Evolutionary conservation across 2,888 invertebrate species (phyloP).

Genomic region (Dryomyza anilis): DNA sequence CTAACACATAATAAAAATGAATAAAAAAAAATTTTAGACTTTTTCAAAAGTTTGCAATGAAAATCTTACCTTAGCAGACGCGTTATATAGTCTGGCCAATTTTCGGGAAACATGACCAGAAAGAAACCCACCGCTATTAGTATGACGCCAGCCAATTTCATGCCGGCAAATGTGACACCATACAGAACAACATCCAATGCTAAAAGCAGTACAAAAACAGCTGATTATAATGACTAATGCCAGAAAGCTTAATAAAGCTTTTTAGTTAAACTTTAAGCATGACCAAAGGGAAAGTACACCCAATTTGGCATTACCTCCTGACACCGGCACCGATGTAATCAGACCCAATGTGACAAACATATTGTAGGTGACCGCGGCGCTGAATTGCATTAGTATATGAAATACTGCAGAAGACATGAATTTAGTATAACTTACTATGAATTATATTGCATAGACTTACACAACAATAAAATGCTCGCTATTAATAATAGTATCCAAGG

Average conservation of each 20-base stretch:
- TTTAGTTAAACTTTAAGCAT: not conserved
- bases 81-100: conserved; percentile 95
- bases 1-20: conserved; percentile 1
- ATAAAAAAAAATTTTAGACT: not conserved
- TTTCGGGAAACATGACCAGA: conserved; percentile 92
- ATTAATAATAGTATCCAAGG: conserved; percentile 87
- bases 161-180: conserved; percentile 85
- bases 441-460: conserved; percentile 61
- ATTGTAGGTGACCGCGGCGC: conserved; percentile 90
- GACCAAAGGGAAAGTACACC: not conserved
- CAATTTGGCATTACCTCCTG: conserved; percentile 72
- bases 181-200: conserved; percentile 87
- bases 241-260: not conserved
- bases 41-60: not conserved
- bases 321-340: conserved; percentile 91
- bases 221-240: not conserved
- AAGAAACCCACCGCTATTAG: conserved; percentile 90
- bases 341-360: conserved; percentile 93
- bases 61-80: conserved; percentile 78
- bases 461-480: conserved; percentile 78
- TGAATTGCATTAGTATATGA: conserved; percentile 92
- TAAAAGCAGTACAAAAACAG: conserved; percentile 49
- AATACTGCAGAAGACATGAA: conserved; percentile 69
- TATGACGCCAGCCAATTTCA: conserved; percentile 94
- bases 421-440: not conserved